These are phyloP conservation scores for Melinaea marsaeus DNA, from an alignment of 2,888 invertebrate genomes.

Conservation along the genomic window DNA sequence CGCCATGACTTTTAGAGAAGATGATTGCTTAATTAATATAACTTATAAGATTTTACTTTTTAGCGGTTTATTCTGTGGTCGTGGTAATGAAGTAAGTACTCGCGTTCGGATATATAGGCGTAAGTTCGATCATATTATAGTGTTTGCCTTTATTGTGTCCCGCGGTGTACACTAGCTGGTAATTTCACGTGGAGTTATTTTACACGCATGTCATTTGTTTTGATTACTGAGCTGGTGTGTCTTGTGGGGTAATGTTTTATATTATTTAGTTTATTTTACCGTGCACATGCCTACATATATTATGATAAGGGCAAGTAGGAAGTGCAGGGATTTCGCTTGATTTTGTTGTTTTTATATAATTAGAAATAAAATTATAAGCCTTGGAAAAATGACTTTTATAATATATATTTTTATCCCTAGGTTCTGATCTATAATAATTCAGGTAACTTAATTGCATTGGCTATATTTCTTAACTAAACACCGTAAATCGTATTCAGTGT, in stretches of 20 bases:
- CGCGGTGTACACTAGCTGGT: conserved; percentile 32
- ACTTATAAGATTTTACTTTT: too few species aligned
- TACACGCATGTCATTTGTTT: conserved; percentile 11
- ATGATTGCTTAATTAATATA: too few species aligned
- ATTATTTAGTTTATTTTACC: conserved; percentile 7
- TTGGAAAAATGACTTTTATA: too few species aligned
- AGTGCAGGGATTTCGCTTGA: background rate
- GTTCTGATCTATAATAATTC: background rate
- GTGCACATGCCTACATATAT: background rate
- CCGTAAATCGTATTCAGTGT: conserved; percentile 4
- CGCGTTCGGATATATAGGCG: background rate
- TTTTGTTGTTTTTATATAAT: background rate
- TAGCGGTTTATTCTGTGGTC: too few species aligned
- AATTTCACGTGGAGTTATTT: conserved; percentile 32
- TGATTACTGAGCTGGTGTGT: conserved; percentile 6
- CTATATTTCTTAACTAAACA: conserved; percentile 5
- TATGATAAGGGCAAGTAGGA: background rate
- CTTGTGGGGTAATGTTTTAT: conserved; percentile 9
- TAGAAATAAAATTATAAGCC: too few species aligned
- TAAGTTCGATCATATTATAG: background rate
- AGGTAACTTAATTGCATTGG: background rate
- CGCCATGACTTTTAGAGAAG: too few species aligned
- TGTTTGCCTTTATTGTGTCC: conserved; percentile 10
- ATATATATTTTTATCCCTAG: background rate
- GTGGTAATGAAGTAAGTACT: too few species aligned